phyloP scores from a whole-genome alignment of 2,888 invertebrate genomes.

The Zygothrica quintamaculata region DNA sequence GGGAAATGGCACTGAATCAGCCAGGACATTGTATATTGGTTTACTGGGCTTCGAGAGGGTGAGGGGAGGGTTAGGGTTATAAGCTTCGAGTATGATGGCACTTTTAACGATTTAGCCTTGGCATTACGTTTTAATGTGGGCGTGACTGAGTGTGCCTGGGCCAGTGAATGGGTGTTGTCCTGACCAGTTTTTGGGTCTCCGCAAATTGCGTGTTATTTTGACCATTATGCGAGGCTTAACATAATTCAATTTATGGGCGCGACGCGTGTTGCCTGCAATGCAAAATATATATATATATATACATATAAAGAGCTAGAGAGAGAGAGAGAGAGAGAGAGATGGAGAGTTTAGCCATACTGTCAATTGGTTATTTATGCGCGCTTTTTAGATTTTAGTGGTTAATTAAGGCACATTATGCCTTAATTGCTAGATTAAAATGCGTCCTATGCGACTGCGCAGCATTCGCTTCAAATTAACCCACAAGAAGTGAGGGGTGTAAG shows the following conservation, averaged over 20 bases:
- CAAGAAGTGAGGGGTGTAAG: too few species aligned
- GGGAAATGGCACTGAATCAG: too few species aligned
- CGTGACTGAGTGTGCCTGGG: conserved; percentile 3
- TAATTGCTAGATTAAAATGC: conserved; percentile 75
- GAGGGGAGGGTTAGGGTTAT: not conserved
- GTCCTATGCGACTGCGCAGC: conserved; percentile 30
- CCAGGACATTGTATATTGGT: too few species aligned
- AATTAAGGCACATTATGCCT: conserved; percentile 75
- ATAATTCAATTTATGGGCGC: conserved; percentile 76
- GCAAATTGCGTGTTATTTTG: conserved; percentile 76
- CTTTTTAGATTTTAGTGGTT: conserved; percentile 79
- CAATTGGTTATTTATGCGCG: conserved; percentile 75
- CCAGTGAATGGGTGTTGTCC: conserved; percentile 34
- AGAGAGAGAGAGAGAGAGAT: not conserved
- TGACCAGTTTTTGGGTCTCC: conserved; percentile 51
- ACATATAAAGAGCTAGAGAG: too few species aligned
- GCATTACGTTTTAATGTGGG: conserved; percentile 3
- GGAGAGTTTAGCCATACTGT: conserved; percentile 32
- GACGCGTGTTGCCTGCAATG: conserved; percentile 37
- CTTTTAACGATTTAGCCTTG: conserved; percentile 49
- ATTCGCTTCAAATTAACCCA: conserved; percentile 2
- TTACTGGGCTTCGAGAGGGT: too few species aligned
- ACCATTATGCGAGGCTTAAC: conserved; percentile 76
- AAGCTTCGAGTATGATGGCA: not conserved
- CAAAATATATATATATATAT: conserved; percentile 27